These are phyloP conservation scores for Spisula solida DNA, from an alignment of 2,888 invertebrate genomes.

Conservation along the genomic window DNA sequence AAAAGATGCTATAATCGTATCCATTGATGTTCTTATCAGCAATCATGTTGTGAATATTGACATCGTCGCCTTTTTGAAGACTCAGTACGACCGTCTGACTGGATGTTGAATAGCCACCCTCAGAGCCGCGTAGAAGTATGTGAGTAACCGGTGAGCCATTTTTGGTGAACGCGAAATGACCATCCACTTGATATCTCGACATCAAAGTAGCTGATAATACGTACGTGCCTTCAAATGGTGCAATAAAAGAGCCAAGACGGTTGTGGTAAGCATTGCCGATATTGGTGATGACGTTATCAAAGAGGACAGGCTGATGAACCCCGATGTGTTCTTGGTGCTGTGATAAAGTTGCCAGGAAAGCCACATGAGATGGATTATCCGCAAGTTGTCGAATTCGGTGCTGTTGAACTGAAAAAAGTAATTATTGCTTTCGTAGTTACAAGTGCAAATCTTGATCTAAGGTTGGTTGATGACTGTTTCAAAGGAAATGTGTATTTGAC, in stretches of 20 bases:
- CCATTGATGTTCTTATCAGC: not conserved
- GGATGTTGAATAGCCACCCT: not conserved
- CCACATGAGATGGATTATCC: not conserved
- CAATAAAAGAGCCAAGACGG: conserved; percentile 24
- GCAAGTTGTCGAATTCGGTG: conserved; percentile 24
- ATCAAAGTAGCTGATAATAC: conserved; percentile 18
- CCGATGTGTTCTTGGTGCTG: not conserved
- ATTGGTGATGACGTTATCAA: conserved; percentile 22
- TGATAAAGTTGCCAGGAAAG: conserved; percentile 9
- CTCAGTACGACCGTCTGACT: conserved; percentile 19
- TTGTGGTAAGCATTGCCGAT: conserved; percentile 30
- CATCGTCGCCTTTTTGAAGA: conserved; percentile 19
- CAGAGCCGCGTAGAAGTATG: not conserved
- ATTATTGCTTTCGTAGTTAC: too few species aligned
- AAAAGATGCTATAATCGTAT: conserved; percentile 2
- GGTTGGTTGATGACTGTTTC: too few species aligned
- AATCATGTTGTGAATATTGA: not conserved
- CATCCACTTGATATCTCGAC: not conserved
- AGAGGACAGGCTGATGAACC: not conserved
- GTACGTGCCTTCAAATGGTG: conserved; percentile 13
- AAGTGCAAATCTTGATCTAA: too few species aligned
- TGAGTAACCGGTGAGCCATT: not conserved
- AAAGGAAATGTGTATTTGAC: too few species aligned
- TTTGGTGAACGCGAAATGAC: not conserved
- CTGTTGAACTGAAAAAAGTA: not conserved